A percentile compares a stretch with the other conserved stretches of the same genome.
phyloP scores from a whole-genome alignment of 2,113 vertebrate species.

The Rhinolophus ferrumequinum region DNA sequence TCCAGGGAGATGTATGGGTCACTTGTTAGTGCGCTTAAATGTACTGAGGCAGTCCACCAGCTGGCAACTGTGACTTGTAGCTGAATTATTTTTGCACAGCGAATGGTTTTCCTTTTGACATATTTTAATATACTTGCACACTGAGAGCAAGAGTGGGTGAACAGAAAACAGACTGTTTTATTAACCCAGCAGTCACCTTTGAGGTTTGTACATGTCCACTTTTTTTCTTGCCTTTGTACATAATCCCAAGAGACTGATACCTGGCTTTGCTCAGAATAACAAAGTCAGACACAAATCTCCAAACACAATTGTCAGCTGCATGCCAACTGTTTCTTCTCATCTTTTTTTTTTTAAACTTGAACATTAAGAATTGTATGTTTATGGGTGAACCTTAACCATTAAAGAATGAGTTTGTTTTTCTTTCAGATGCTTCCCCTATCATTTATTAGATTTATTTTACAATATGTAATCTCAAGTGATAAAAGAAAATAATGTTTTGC shows the following conservation, averaged over 20 bases:
- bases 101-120: constrained; percentile 90
- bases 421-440: constrained; percentile 59
- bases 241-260: constrained; percentile 90
- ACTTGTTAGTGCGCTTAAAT: constrained; percentile 85
- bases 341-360: constrained; percentile 71
- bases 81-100: constrained; percentile 88
- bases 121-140: constrained; percentile 92
- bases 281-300: constrained; percentile 90
- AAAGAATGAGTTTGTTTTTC: constrained; percentile 77
- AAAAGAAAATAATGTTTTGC: constrained; percentile 71
- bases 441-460: constrained; percentile 56
- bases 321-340: constrained; percentile 90
- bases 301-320: constrained; percentile 91
- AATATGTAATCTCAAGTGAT: constrained; percentile 71
- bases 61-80: constrained; percentile 88
- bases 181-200: constrained; percentile 92
- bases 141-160: constrained; percentile 90
- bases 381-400: constrained; percentile 73
- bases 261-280: constrained; percentile 91
- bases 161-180: constrained; percentile 91
- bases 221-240: constrained; percentile 90
- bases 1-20: constrained; percentile 86
- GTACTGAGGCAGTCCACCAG: constrained; percentile 84
- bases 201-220: constrained; percentile 87
- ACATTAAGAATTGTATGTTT: constrained; percentile 81